Evolutionary conservation across 2,888 invertebrate species (phyloP), one percentile per base, ranked within the genome.

Genomic region (Xestobium rufovillosum): DNA sequence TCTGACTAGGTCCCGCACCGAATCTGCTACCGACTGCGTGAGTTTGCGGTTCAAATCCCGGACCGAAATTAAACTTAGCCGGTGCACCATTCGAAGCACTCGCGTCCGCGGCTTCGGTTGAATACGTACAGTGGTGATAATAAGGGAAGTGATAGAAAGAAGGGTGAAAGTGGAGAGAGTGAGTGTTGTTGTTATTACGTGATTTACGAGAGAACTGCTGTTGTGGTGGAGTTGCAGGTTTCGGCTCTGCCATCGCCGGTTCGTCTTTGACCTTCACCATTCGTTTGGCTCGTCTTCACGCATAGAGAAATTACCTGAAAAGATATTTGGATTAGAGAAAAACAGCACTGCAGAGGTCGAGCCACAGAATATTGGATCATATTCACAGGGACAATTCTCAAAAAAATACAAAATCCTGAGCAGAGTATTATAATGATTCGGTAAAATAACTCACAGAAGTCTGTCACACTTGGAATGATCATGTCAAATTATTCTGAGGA

Each of bases 51-150:
- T 73, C 73, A 49, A 75, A 75, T 44, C 74, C 74, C 34, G 72
- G 70, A 34, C 75, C 75, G 55, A 76, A 71, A 57, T 73, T 73
- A 56, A 76, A 73, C 41, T 73, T 73, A 25, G 74, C 68, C 42
- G 71, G 70, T 38, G 67, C 55, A 43, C 67, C 65, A 59, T 65
- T 67, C 44, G 59, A 60, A 39, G 56, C 54, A 42, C 51, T 53
- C 59, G 38, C 53, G 55, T 57, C 51, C 56, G 56, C 61, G 69
- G 72, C 65, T 60, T 65, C 64, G 66, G 69, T 64, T 68, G 75
- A 68, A 62, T 67, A 70, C 60, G 66, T 63, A 62, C 64, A 65
- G 45, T 61, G 64, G 45, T 60, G 60, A 47, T 63, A 56, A 53
- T 53, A 61, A 37, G 59, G 61, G 52, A 52, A 64, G 53, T 65